phyloP scores from a whole-genome alignment of 2,888 invertebrate species.

The Quadriops clusia region DNA sequence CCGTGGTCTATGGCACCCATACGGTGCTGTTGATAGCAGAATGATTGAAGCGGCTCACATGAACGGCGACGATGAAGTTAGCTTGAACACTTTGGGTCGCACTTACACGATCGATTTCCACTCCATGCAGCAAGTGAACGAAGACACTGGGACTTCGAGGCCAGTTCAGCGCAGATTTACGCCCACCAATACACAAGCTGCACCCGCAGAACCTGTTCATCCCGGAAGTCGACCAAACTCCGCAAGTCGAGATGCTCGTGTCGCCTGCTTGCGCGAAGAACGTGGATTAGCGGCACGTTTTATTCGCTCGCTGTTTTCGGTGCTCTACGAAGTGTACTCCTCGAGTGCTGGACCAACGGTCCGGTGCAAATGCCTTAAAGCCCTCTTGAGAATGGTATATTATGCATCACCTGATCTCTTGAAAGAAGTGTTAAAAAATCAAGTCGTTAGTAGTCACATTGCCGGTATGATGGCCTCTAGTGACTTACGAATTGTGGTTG shows the following conservation, averaged over 20 bases:
- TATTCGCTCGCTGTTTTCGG: constrained; percentile 71
- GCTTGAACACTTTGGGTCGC: constrained; percentile 75
- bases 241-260: constrained; percentile 48
- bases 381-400: constrained; percentile 91
- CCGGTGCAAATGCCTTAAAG: constrained; percentile 91
- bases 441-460: constrained; percentile 88
- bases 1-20: constrained; percentile 82
- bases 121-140: constrained; percentile 88
- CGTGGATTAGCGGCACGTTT: constrained; percentile 56
- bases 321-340: constrained; percentile 96
- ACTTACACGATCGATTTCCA: constrained; percentile 95
- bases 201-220: constrained; percentile 22
- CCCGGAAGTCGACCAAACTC: constrained; percentile 26
- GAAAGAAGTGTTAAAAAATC: constrained; percentile 58
- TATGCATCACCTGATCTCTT: constrained; percentile 83
- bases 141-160: constrained; percentile 90
- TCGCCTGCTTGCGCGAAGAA: constrained; percentile 58
- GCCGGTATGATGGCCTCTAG: constrained; percentile 97
- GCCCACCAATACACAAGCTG: constrained; percentile 42
- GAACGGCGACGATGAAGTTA: constrained; percentile 88
- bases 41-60: constrained; percentile 92
- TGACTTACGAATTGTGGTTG: constrained; percentile 88
- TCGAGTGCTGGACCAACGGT: constrained; percentile 97
- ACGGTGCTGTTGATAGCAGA: constrained; percentile 84
- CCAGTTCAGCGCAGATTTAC: constrained; percentile 75